Percentiles rank a stretch among this genome's conserved stretches.
phyloP scores from a whole-genome alignment of 2,113 vertebrate species.

The Pituophis catenifer region DNA sequence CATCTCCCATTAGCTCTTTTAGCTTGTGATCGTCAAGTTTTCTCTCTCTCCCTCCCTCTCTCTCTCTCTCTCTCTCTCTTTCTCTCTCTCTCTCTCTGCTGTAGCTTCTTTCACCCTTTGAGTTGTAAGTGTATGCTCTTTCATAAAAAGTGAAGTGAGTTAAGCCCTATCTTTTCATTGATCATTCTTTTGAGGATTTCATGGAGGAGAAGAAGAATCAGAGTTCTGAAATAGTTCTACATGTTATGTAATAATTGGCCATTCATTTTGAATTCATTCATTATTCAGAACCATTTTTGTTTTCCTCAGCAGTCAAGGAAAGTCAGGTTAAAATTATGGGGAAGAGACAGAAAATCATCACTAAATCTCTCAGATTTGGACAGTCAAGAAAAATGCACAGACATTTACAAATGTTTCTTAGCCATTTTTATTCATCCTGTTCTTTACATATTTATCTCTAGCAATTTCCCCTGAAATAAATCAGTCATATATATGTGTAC shows the following conservation, averaged over 20 bases:
- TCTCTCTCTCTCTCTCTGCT: not conserved
- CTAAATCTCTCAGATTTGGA: not conserved
- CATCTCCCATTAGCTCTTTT: not conserved
- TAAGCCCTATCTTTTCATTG: not conserved
- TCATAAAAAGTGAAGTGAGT: not conserved
- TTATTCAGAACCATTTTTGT: not conserved
- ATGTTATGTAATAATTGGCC: not conserved
- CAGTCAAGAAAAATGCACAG: not conserved
- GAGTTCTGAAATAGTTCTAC: not conserved
- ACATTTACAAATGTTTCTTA: not conserved
- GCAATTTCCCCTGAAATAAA: not conserved
- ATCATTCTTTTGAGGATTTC: not conserved
- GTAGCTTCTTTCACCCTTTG: not conserved
- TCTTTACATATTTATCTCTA: not conserved
- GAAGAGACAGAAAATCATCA: not conserved
- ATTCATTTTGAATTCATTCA: conserved; percentile 1
- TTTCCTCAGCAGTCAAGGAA: not conserved
- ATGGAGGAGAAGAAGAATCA: not conserved
- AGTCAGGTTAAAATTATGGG: not conserved
- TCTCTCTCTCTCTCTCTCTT: too few species aligned
- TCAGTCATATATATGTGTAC: not conserved
- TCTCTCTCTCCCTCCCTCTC: too few species aligned
- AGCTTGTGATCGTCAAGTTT: not conserved
- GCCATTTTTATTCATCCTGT: not conserved
- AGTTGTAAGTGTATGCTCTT: not conserved